Percentiles rank a stretch among this genome's conserved stretches.
These are phyloP conservation scores for Guaruba guarouba DNA, from an alignment of 2,113 vertebrate genomes.

Conservation along the genomic window DNA sequence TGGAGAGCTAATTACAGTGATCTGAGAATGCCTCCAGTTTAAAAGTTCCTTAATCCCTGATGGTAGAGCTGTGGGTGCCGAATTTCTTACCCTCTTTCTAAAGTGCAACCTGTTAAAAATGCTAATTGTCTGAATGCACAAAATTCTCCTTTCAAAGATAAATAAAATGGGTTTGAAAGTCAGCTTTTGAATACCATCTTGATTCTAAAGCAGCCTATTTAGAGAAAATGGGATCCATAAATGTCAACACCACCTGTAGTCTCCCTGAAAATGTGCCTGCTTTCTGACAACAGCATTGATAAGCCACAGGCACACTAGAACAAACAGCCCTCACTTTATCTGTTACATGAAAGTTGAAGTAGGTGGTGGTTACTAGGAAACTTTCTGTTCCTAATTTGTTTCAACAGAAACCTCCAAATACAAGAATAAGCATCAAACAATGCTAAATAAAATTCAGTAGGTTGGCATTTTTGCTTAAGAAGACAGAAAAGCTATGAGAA, in stretches of 20 bases:
- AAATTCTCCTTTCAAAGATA: conserved; percentile 69
- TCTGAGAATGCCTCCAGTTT: conserved; percentile 30
- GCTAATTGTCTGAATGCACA: conserved; percentile 52
- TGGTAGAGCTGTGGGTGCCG: background rate
- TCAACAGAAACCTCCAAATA: conserved; percentile 22
- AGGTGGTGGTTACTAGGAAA: background rate
- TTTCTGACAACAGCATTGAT: conserved; percentile 71
- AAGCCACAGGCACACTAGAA: conserved; percentile 64
- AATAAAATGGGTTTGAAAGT: conserved; percentile 69
- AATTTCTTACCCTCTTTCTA: conserved; percentile 27
- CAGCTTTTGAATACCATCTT: conserved; percentile 68
- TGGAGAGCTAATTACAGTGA: conserved; percentile 55
- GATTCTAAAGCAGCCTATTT: conserved; percentile 70
- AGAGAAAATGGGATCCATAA: conserved; percentile 75
- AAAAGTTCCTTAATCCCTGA: conserved; percentile 39
- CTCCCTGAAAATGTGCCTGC: conserved; percentile 51
- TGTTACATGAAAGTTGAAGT: conserved; percentile 26
- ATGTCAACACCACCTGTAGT: conserved; percentile 72
- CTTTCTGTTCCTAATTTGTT: conserved; percentile 38
- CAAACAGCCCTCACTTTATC: conserved; percentile 55
- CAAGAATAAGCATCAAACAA: background rate
- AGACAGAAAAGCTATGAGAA: background rate
- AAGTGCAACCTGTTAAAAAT: conserved; percentile 68
- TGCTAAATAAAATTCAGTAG: background rate
- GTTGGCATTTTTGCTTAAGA: background rate